Conservation (phyloP, 2,888 invertebrate genomes). For the Drosophila anomalata region DNA sequence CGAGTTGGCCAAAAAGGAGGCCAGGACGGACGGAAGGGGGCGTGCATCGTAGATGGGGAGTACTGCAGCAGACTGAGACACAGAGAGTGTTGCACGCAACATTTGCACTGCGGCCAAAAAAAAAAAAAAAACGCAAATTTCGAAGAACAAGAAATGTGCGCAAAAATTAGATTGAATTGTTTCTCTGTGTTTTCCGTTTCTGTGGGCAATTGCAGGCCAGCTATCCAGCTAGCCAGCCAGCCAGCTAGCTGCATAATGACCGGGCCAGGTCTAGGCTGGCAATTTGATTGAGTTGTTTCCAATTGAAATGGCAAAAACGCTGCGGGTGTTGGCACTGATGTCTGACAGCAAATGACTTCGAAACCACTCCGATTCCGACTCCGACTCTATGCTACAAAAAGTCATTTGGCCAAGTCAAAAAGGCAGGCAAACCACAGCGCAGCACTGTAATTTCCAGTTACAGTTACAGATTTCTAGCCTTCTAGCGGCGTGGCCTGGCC, state of each 20-base stretch:
- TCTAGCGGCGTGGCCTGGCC: conserved; percentile 19
- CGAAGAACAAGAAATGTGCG: conserved; percentile 64
- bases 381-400: conserved; percentile 44
- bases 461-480: conserved; percentile 71
- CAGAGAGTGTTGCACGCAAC: conserved; percentile 57
- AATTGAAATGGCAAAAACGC: conserved; percentile 72
- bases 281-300: conserved; percentile 79
- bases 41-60: conserved; percentile 3
- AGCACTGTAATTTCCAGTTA: conserved; percentile 65
- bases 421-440: conserved; percentile 31
- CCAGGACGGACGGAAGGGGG: conserved; percentile 29
- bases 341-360: conserved; percentile 41
- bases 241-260: conserved; percentile 61
- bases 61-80: neutral
- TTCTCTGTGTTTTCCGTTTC: conserved; percentile 23
- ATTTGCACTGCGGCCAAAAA: conserved; percentile 47
- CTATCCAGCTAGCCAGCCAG: neutral
- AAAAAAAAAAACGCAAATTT: conserved; percentile 56
- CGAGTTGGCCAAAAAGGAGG: conserved; percentile 30
- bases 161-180: conserved; percentile 76
- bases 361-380: conserved; percentile 14
- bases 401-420: conserved; percentile 66
- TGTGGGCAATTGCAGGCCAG: conserved; percentile 49
- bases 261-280: conserved; percentile 49
- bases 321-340: conserved; percentile 76